Base-by-base conservation (phyloP, 2,888 invertebrate genomes). In the Ophion obscuratus region DNA sequence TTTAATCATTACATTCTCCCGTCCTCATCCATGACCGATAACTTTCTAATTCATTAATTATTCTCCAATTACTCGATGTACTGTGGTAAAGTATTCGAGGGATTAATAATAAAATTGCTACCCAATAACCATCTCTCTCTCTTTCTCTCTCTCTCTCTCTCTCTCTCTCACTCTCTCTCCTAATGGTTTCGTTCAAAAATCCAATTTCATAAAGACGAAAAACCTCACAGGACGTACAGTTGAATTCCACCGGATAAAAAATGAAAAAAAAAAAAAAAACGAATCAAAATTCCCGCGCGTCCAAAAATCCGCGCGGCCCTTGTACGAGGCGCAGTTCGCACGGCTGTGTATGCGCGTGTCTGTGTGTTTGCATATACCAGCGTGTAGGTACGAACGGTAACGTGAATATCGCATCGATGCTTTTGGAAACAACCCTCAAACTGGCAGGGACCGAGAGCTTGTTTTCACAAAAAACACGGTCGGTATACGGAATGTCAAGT, bases 381-480 rank as follows among this genome's bases (percentile, higher is more conserved):
- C 5, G 14, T 44, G 14, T 7, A 47, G 24, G 24, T 61, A 17
- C 62, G 36, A 27, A 47, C 44, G 14, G 59, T 74, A 73, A 73
- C 71, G 14, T 17, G 20, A 57, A 71, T 73, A 6, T 20, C 20
- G n/a, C 66, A 44, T 73, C 47, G 17, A 61, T 47, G 20, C 61
- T 31, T 36, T 47, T 14, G 11, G 47, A 24, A 68, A 68, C 14
- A 68, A 47, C 70, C 47, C 78, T 78, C 27, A 24, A 9, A 14
- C 47, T 47, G 17, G 59, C 17, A 36, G 20, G 44, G 9, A 27
- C 17, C 53, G 17, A 53, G 20, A 67, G 61, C 57, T 44, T 59
- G 31, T 17, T 76, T 76, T 70, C 36, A 44, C 20, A 20, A 27
- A 27, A 40, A 70, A 70, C 7, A 70, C 14, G 2, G 20, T 31